These are phyloP conservation scores for Agonopterix alstromeriana DNA, from an alignment of 2,888 invertebrate genomes.

Conservation along the genomic window DNA sequence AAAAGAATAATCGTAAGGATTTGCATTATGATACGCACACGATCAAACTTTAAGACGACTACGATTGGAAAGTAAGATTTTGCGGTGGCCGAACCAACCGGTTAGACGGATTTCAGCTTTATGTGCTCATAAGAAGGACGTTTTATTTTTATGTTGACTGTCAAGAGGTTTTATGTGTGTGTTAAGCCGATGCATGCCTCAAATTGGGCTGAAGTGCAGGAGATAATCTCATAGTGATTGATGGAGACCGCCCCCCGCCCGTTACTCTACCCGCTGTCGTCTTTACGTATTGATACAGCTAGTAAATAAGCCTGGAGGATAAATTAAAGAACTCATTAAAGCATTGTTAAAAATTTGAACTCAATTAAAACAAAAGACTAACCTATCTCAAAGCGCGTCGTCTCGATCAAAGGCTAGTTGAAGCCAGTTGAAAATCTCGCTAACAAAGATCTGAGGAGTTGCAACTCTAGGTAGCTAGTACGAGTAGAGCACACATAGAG, in stretches of 20 bases:
- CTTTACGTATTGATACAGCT: not conserved
- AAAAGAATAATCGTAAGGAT: constrained; percentile 56
- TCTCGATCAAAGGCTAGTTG: not conserved
- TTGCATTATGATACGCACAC: constrained; percentile 52
- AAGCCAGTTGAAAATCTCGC: constrained; percentile 8
- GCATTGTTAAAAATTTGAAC: too few species aligned
- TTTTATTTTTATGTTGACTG: constrained; percentile 5
- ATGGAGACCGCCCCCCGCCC: constrained; percentile 52
- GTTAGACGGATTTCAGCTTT: constrained; percentile 15
- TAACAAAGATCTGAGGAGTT: constrained; percentile 39
- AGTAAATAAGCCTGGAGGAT: too few species aligned
- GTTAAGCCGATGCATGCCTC: constrained; percentile 67
- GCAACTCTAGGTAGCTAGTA: constrained; percentile 19
- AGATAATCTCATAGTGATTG: constrained; percentile 81
- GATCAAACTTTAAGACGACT: not conserved
- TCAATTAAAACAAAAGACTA: too few species aligned
- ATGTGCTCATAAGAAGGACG: constrained; percentile 14
- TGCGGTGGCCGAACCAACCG: not conserved
- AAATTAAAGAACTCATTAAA: too few species aligned
- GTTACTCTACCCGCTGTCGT: not conserved
- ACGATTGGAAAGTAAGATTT: too few species aligned
- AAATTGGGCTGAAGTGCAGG: constrained; percentile 76
- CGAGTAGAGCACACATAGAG: constrained; percentile 35
- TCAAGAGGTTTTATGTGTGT: constrained; percentile 31
- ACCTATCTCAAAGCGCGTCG: too few species aligned